Conservation (phyloP, 2,113 vertebrate species). For the Malaclemys terrapin region DNA sequence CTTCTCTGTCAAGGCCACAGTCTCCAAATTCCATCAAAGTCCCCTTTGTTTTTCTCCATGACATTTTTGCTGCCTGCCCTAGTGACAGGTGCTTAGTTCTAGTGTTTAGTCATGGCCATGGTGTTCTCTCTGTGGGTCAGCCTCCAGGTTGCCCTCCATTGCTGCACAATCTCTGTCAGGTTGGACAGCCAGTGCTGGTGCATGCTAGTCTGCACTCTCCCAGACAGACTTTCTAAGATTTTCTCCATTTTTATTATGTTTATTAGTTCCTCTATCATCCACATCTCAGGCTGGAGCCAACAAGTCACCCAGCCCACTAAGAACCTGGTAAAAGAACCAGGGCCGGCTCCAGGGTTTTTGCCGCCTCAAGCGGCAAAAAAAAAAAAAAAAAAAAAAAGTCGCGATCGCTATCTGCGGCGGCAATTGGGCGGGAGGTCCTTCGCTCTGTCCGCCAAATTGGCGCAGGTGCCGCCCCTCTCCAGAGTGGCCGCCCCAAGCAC, state of each 20-base stretch:
- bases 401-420: too few species aligned
- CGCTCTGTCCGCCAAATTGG: too few species aligned
- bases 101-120: accelerated
- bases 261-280: not conserved
- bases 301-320: not conserved
- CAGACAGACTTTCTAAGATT: not conserved
- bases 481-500: too few species aligned
- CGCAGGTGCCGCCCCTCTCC: too few species aligned
- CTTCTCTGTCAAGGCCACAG: not conserved
- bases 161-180: not conserved
- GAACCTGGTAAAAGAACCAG: not conserved
- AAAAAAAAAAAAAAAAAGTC: too few species aligned
- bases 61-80: not conserved
- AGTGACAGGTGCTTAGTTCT: not conserved
- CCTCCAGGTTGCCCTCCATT: not conserved
- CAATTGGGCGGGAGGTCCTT: too few species aligned
- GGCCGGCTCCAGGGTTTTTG: too few species aligned
- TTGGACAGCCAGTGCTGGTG: not conserved
- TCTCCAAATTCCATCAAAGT: not conserved
- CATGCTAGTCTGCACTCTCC: not conserved
- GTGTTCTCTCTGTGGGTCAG: not conserved
- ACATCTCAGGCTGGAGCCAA: not conserved
- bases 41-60: not conserved
- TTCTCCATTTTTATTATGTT: not conserved
- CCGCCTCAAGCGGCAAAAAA: too few species aligned